Percentiles rank a stretch among this genome's conserved stretches.
These are phyloP conservation scores for Leptocoma aspasia DNA, from an alignment of 2,113 vertebrate genomes.

Conservation along the genomic window DNA sequence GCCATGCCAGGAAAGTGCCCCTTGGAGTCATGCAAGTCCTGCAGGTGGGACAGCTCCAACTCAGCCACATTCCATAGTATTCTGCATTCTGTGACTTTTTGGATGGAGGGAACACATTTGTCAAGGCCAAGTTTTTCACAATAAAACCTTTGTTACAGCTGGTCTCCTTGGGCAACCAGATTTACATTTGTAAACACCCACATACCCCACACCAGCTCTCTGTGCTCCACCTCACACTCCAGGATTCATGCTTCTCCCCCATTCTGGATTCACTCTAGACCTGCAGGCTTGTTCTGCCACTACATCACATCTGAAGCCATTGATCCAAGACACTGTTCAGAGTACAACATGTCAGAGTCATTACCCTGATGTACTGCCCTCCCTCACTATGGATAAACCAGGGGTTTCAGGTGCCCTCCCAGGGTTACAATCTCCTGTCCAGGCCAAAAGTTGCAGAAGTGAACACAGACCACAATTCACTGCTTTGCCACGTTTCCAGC, in stretches of 20 bases:
- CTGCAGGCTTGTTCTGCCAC: neutral
- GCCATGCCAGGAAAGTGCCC: neutral
- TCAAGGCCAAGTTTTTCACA: neutral
- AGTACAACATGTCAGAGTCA: neutral
- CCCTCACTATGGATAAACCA: neutral
- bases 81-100: neutral
- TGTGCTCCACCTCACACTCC: neutral
- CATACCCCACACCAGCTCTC: neutral
- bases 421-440: neutral
- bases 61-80: neutral
- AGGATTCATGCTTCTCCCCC: neutral
- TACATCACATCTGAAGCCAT: neutral
- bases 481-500: neutral
- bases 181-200: neutral
- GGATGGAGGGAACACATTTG: neutral
- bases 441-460: constrained; percentile 4
- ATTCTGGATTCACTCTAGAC: neutral
- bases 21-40: neutral
- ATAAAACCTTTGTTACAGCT: neutral
- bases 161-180: neutral
- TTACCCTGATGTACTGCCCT: neutral
- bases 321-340: neutral
- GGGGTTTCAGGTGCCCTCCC: neutral
- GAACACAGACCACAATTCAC: neutral
- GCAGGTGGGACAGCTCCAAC: neutral